Evolutionary conservation across 2,113 vertebrate genomes (phyloP), one percentile per base, ranked within the genome.

Genomic region (Engraulis encrasicolus): DNA sequence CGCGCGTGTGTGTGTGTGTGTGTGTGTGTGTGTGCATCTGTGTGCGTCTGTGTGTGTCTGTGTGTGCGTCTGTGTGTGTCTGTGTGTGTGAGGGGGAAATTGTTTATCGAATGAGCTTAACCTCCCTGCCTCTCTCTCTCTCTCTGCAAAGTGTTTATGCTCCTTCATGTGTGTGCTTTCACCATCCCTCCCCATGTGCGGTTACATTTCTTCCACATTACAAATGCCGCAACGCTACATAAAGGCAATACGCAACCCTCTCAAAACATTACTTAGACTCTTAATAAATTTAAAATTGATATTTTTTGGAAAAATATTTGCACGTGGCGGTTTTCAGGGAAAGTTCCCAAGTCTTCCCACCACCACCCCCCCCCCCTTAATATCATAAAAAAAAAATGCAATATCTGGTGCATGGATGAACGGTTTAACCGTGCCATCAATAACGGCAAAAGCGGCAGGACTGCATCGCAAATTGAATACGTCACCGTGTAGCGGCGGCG

Each of bases 391-490:
- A 23, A 86, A 87, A 85, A 79, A 23, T 74, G 74, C 45, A 40
- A 78, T 82, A 85, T 86, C 85, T 88, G 85, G 88, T 84, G 61
- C 81, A 89, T 84, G 83, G 78, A 89, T 84, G 83, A 74, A 27
- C 80, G 88, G 78, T 18, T 79, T 79, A 80, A 31, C 27, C 27
- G 17, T 5, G 12, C 83, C 58, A 86, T 78, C 86, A 86, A 85
- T 87, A 90, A 79, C 79, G 34, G n/a, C 36, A 81, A 81, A 71
- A 18, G 31, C 66, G 34, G 27, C 15, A 71, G 78, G 83, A 78
- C 79, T 38, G 58, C 50, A 88, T 87, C 85, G 89, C 83, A 84
- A 87, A 87, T 84, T 86, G 84, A 87, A 90, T 82, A 79, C 74
- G 85, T 90, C 89, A 89, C 89, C 80, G 40, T 80, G 12, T 85